Percentiles rank a stretch among this genome's conserved stretches.
Conservation (phyloP, 2,888 invertebrate species). For the Piscicola geometra region DNA sequence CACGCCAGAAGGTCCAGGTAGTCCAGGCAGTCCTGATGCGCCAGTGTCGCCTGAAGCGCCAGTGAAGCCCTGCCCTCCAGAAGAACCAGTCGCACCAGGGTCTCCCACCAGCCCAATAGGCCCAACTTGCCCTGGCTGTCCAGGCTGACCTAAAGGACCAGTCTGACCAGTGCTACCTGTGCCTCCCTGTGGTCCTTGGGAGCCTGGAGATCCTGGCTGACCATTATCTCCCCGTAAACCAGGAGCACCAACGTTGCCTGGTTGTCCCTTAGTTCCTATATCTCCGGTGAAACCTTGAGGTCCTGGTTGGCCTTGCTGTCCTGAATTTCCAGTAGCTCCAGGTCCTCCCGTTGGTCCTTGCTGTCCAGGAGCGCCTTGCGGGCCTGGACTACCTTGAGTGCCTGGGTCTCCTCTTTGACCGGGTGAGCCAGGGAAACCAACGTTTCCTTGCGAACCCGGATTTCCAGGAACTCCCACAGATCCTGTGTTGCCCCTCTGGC, state of each 20-base stretch:
- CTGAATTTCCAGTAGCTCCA: constrained; percentile 29
- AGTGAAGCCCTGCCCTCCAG: constrained; percentile 17
- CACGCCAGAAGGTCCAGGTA: constrained; percentile 15
- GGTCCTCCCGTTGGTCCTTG: constrained; percentile 23
- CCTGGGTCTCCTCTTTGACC: constrained; percentile 34
- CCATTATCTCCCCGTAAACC: constrained; percentile 16
- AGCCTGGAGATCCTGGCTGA: constrained; percentile 4
- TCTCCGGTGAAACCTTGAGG: constrained; percentile 21
- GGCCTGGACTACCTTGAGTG: constrained; percentile 24
- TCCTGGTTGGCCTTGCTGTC: constrained; percentile 25
- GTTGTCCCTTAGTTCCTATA: constrained; percentile 14
- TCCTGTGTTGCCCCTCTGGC: constrained; percentile 20
- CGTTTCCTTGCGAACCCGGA: constrained; percentile 36
- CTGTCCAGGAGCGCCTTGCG: constrained; percentile 22
- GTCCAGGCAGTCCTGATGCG: constrained; percentile 25
- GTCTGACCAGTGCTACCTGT: constrained; percentile 23
- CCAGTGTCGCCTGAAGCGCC: constrained; percentile 45
- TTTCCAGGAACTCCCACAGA: constrained; percentile 31
- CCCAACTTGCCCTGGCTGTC: constrained; percentile 4
- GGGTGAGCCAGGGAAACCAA: constrained; percentile 12
- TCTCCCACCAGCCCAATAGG: background rate
- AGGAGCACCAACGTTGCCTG: constrained; percentile 18
- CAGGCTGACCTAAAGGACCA: constrained; percentile 19
- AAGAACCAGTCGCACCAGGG: background rate
- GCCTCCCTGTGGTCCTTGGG: constrained; percentile 8